These are phyloP conservation scores for Drosophila ambigua DNA, from an alignment of 1,140 invertebrate genomes.

Conservation along the genomic window DNA sequence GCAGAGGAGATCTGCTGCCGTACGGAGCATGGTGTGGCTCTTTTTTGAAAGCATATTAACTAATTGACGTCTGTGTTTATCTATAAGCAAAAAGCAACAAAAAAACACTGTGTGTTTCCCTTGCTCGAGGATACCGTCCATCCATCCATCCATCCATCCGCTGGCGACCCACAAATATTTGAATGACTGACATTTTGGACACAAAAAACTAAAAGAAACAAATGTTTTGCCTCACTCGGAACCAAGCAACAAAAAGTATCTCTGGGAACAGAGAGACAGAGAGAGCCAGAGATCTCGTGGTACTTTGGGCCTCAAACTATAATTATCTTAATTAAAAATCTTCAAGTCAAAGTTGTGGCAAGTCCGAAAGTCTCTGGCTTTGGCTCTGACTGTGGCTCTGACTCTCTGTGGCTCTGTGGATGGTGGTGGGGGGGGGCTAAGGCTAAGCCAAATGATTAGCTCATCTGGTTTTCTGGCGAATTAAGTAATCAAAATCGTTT, in stretches of 20 bases:
- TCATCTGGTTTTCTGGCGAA: conserved; percentile 72
- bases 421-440: not conserved
- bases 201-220: conserved; percentile 40
- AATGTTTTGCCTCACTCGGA: conserved; percentile 60
- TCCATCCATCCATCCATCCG: not conserved
- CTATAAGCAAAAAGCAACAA: conserved; percentile 32
- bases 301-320: conserved; percentile 48
- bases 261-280: too few species aligned
- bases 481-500: conserved; percentile 58
- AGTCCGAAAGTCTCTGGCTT: conserved; percentile 17
- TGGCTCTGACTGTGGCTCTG: too few species aligned
- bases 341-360: conserved; percentile 70
- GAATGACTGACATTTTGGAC: conserved; percentile 68
- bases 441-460: conserved; percentile 56
- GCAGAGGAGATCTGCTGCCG: not conserved
- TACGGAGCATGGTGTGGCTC: conserved; percentile 3
- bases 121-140: not conserved
- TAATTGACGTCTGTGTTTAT: conserved; percentile 76
- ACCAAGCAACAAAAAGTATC: not conserved
- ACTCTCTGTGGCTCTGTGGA: too few species aligned
- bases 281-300: not conserved
- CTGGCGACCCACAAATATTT: conserved; percentile 50
- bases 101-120: conserved; percentile 11
- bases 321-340: conserved; percentile 81
- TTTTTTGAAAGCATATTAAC: conserved; percentile 69